These are phyloP conservation scores for Cygnus buccinator DNA, from an alignment of 2,113 vertebrate species.

Conservation along the genomic window DNA sequence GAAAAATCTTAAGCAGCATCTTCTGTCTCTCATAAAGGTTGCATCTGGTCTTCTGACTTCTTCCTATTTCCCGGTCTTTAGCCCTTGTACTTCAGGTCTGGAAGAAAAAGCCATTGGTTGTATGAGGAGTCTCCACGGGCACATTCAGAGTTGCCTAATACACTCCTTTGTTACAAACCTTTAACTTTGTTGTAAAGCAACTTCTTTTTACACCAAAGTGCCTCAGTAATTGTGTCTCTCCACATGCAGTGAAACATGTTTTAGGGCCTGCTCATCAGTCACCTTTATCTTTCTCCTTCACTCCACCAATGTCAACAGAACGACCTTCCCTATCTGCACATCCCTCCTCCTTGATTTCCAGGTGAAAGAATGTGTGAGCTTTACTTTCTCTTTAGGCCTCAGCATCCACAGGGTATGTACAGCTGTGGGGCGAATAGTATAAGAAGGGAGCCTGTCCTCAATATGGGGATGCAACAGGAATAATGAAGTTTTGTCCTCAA, in stretches of 20 bases:
- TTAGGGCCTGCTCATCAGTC: neutral
- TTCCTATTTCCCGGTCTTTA: neutral
- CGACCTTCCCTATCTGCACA: neutral
- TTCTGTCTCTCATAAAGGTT: neutral
- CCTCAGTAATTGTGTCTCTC: neutral
- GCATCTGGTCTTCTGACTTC: neutral
- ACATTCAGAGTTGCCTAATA: neutral
- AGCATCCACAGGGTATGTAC: accelerated
- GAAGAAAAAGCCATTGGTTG: neutral
- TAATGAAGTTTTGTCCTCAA: too few relatives aligned
- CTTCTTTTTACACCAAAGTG: neutral
- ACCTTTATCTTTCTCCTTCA: neutral
- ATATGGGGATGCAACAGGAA: too few relatives aligned
- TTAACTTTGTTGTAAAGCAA: neutral
- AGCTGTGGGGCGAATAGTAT: too few relatives aligned
- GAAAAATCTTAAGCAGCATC: neutral
- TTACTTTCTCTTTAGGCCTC: neutral
- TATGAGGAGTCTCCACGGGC: neutral
- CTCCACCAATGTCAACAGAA: neutral
- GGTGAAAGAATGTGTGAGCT: neutral
- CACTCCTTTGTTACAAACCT: neutral
- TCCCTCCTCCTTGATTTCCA: neutral
- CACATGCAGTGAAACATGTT: neutral
- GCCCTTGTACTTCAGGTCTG: neutral
- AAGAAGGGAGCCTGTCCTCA: too few relatives aligned